These are phyloP conservation scores for Calosoma granatense DNA, from an alignment of 1,140 invertebrate genomes.

Conservation along the genomic window DNA sequence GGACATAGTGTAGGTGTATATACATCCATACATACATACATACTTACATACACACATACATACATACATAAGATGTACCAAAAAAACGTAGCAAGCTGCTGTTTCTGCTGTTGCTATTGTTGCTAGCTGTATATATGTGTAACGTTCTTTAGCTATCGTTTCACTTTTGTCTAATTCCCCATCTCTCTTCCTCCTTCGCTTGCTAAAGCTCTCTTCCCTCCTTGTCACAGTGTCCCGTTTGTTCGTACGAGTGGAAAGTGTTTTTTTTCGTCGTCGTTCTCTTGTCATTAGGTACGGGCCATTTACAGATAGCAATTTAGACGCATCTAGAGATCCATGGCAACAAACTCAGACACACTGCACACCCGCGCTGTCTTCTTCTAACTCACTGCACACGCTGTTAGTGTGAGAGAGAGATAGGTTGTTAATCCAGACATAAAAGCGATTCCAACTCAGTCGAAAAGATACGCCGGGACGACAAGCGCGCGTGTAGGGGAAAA, in stretches of 20 bases:
- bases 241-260: not conserved
- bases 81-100: no score
- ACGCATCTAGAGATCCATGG: slow-evolving; percentile 13
- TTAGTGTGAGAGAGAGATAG: not conserved
- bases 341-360: not conserved
- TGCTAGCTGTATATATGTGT: not conserved
- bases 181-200: not conserved
- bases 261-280: slow-evolving; percentile 4
- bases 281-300: slow-evolving; percentile 24
- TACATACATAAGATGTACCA: no score
- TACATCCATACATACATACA: slow-evolving; percentile 14
- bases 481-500: slow-evolving; percentile 14
- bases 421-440: slow-evolving; percentile 1
- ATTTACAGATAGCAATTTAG: slow-evolving; percentile 23
- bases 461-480: no score
- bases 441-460: slow-evolving; percentile 16
- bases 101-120: not conserved
- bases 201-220: not conserved
- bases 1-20: no score
- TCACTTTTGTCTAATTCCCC: not conserved
- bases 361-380: not conserved
- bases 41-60: slow-evolving; percentile 10
- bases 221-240: not conserved
- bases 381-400: not conserved
- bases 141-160: not conserved